These are phyloP conservation scores for Mastigias papua DNA, from an alignment of 30 jellyfish, hydroid and myxozoan species.

Conservation along the genomic window DNA sequence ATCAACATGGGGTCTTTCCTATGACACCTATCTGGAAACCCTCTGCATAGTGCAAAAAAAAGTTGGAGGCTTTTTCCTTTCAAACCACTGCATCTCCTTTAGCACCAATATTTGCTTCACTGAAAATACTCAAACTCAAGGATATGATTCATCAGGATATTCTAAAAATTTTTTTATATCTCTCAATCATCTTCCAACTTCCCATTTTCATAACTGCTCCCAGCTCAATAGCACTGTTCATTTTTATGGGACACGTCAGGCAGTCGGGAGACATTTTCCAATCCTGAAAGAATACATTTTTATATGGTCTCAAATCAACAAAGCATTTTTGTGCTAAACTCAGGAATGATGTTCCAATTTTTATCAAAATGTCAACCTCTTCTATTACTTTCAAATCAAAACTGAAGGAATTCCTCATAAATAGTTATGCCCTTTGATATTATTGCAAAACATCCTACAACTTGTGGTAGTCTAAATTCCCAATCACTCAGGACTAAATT, in stretches of 20 bases:
- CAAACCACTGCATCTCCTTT: neutral
- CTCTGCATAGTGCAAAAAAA: neutral
- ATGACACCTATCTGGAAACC: neutral
- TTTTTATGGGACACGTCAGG: neutral
- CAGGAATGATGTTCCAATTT: neutral
- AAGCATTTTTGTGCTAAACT: neutral
- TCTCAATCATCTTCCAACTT: neutral
- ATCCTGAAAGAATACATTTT: neutral
- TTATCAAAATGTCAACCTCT: neutral
- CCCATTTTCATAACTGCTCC: neutral
- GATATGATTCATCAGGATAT: neutral
- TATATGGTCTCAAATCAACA: neutral
- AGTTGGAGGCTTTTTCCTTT: neutral
- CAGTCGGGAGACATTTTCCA: neutral
- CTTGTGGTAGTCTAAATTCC: neutral
- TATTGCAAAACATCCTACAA: neutral
- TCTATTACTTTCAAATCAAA: neutral
- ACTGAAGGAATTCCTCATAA: neutral
- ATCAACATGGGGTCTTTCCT: neutral
- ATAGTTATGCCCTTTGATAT: neutral
- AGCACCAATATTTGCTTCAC: neutral
- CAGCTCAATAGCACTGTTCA: neutral
- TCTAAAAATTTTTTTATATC: neutral
- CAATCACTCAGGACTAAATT: neutral
- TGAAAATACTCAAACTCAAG: neutral